Evolutionary conservation across 2,113 vertebrate genomes (phyloP).

Genomic region (Peucedramus taeniatus): DNA sequence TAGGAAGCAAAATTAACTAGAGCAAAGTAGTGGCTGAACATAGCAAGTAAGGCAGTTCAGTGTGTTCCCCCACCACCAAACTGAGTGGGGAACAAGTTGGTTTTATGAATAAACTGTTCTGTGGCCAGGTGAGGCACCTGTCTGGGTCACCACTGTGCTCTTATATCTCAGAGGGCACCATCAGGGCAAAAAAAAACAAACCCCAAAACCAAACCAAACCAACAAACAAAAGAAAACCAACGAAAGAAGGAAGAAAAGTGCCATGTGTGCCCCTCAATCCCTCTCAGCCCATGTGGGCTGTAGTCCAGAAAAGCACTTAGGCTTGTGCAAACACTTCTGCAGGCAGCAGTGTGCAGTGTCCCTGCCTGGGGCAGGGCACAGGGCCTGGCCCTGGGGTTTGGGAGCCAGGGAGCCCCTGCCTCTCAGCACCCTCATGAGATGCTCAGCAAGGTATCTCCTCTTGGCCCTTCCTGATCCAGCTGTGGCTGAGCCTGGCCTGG

Average conservation of each 20-base stretch:
- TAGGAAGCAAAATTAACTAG: neutral
- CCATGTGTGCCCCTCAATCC: neutral
- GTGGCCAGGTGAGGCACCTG: neutral
- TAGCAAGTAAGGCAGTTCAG: neutral
- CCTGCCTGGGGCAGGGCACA: neutral
- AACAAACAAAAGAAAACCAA: neutral
- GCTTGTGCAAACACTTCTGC: accelerated
- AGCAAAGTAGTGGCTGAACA: neutral
- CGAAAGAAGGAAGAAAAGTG: neutral
- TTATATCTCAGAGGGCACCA: neutral
- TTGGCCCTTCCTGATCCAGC: neutral
- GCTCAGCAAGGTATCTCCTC: neutral
- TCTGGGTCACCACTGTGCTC: neutral
- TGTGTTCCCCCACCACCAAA: neutral
- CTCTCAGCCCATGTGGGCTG: neutral
- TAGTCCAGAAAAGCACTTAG: constrained; percentile 4
- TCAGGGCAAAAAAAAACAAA: neutral
- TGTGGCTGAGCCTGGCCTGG: neutral
- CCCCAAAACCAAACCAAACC: neutral
- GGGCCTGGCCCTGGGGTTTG: neutral
- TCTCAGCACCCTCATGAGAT: neutral
- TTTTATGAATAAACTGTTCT: neutral
- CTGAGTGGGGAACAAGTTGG: neutral
- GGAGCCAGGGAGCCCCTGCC: neutral
- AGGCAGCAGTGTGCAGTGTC: neutral